Evolutionary conservation across 2,888 invertebrate species (phyloP).

Genomic region (Sicus ferrugineus): DNA sequence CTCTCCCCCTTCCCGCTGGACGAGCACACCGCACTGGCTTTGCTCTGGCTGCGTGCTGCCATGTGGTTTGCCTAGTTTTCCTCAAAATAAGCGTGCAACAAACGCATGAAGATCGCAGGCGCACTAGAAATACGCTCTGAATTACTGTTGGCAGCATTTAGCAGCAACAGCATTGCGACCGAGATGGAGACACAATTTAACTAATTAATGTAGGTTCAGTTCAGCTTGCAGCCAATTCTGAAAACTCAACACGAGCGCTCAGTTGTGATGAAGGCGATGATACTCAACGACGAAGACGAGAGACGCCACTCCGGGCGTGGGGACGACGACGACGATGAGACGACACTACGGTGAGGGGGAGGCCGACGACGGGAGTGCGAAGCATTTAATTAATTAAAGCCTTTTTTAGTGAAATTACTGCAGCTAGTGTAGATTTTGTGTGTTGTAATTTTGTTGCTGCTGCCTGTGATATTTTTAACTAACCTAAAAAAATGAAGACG

Average conservation of each 20-base stretch:
- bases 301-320: background rate
- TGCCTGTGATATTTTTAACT: background rate
- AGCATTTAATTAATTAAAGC: constrained; percentile 59
- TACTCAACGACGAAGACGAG: constrained; percentile 9
- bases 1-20: background rate
- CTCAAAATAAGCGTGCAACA: background rate
- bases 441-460: background rate
- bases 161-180: background rate
- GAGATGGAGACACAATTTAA: constrained; percentile 35
- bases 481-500: background rate
- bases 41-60: background rate
- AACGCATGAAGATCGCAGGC: constrained; percentile 3
- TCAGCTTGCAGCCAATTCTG: constrained; percentile 16
- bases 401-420: constrained; percentile 59
- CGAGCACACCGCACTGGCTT: background rate
- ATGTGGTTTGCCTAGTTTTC: too few relatives aligned
- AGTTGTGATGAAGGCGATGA: constrained; percentile 20
- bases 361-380: constrained; percentile 38
- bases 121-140: constrained; percentile 15
- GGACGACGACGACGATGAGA: background rate
- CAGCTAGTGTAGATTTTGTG: too few relatives aligned
- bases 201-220: constrained; percentile 42
- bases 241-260: constrained; percentile 13
- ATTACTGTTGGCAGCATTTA: constrained; percentile 21
- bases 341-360: too few relatives aligned